Evolutionary conservation across 2,797 vertebrate genomes (phyloP).

Genomic region (Tenualosa thibaudeaui): DNA sequence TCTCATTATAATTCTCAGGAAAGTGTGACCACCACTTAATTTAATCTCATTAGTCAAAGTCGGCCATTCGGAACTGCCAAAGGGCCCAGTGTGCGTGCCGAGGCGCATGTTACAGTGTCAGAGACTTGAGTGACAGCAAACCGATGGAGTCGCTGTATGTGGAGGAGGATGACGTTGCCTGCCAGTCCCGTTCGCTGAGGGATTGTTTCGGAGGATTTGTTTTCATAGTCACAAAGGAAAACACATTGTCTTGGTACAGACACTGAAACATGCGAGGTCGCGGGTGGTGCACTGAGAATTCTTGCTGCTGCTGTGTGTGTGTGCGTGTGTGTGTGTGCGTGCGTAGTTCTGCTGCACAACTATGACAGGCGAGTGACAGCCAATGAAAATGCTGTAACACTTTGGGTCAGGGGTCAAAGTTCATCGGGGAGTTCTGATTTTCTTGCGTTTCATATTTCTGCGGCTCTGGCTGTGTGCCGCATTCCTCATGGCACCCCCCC

Average conservation of each 20-base stretch:
- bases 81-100: not conserved
- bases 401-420: slow-evolving; percentile 40
- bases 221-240: not conserved
- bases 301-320: not conserved
- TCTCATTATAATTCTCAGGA: slow-evolving; percentile 42
- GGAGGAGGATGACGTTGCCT: not conserved
- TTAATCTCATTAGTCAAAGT: slow-evolving; percentile 42
- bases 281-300: not conserved
- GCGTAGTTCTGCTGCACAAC: slow-evolving; percentile 20
- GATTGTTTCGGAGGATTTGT: not conserved
- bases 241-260: slow-evolving; percentile 8
- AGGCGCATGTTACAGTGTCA: not conserved
- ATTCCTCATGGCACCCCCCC: not conserved
- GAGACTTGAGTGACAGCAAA: not conserved
- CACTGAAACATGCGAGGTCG: not conserved
- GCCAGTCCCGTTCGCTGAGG: not conserved
- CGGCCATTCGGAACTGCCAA: slow-evolving; percentile 41
- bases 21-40: slow-evolving; percentile 38
- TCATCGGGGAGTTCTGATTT: slow-evolving; percentile 43
- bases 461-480: slow-evolving; percentile 8
- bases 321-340: not conserved
- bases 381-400: slow-evolving; percentile 44
- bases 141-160: not conserved
- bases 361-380: slow-evolving; percentile 28
- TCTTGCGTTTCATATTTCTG: slow-evolving; percentile 29